A percentile compares a stretch with the other conserved stretches of the same genome.
Evolutionary conservation across 2,113 vertebrate genomes (phyloP).

Genomic region (Actenoides hombroni): DNA sequence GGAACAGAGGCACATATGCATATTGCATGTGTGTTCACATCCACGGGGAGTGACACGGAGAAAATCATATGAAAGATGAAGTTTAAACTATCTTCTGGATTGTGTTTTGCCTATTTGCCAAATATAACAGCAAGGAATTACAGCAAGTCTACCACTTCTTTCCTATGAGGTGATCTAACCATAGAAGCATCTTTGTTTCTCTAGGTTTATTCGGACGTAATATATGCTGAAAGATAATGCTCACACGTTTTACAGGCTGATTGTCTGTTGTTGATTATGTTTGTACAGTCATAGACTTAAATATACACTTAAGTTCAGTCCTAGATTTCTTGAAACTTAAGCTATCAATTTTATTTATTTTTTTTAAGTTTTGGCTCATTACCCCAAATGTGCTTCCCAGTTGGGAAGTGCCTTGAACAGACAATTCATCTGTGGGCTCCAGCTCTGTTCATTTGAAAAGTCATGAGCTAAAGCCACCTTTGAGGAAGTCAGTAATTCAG

Average conservation of each 20-base stretch:
- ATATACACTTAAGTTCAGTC: not conserved
- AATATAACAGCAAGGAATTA: not conserved
- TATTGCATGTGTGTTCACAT: not conserved
- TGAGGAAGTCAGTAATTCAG: not conserved
- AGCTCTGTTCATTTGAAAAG: not conserved
- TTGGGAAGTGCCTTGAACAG: not conserved
- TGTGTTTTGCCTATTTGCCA: not conserved
- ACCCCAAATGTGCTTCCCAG: not conserved
- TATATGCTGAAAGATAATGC: not conserved
- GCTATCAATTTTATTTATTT: not conserved
- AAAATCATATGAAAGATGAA: not conserved
- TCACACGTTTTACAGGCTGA: not conserved
- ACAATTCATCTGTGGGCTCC: not conserved
- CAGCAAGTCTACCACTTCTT: not conserved
- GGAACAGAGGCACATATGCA: too few relatives aligned
- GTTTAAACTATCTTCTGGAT: not conserved
- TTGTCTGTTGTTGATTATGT: not conserved
- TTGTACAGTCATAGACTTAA: not conserved
- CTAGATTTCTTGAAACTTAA: not conserved
- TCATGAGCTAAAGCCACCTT: not conserved
- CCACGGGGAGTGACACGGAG: accelerated
- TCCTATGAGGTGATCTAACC: not conserved
- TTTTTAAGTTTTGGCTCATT: not conserved
- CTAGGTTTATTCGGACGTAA: not conserved
- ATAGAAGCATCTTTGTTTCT: not conserved